These are phyloP conservation scores for Seira sanloemensis DNA, from an alignment of 2,888 invertebrate genomes.

Conservation along the genomic window DNA sequence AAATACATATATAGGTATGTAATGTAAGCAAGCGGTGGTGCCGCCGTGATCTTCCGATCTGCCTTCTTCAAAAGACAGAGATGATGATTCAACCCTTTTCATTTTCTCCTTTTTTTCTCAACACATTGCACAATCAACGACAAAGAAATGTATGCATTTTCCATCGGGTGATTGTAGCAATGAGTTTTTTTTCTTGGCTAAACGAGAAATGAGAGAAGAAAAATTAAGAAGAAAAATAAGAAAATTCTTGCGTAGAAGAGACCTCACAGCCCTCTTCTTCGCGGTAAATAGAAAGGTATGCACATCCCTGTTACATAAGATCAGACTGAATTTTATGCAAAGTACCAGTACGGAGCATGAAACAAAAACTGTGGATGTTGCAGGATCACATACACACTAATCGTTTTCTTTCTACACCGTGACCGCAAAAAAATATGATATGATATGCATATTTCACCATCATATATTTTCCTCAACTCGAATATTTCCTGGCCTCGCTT, in stretches of 20 bases:
- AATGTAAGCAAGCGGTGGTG: slow-evolving; percentile 32
- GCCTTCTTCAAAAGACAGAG: neutral
- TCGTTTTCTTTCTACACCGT: neutral
- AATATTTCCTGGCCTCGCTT: neutral
- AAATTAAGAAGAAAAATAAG: neutral
- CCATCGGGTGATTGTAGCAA: neutral
- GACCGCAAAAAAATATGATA: neutral
- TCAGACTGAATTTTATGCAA: slow-evolving; percentile 4
- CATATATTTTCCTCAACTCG: neutral
- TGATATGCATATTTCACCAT: neutral
- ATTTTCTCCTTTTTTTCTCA: neutral
- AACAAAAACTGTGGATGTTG: neutral
- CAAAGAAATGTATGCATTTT: neutral
- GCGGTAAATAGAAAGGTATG: neutral
- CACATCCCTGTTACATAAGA: no score
- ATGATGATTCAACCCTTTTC: slow-evolving; percentile 4
- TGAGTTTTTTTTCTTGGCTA: neutral
- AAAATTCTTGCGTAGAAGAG: neutral
- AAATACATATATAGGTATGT: slow-evolving; percentile 34
- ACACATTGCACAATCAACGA: slow-evolving; percentile 1
- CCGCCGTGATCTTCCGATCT: slow-evolving; percentile 15
- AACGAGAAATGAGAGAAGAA: neutral
- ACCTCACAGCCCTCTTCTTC: neutral
- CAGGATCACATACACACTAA: neutral
- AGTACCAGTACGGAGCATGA: neutral